Evolutionary conservation across 2,888 invertebrate genomes (phyloP), one percentile per base, ranked within the genome.

Genomic region (Drosophila hawaiiensis): DNA sequence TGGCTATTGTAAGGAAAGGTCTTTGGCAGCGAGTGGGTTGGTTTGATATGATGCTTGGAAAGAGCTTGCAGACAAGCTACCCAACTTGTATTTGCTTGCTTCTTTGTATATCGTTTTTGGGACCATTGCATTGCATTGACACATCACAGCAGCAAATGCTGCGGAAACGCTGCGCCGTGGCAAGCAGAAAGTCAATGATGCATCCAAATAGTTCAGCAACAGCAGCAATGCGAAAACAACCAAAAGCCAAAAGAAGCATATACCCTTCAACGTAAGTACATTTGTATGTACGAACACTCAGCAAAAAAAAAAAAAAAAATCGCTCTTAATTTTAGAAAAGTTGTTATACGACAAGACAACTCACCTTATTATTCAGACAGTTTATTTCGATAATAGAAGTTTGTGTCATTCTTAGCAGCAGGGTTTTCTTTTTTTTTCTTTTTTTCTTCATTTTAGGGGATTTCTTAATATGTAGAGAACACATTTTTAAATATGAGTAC

Each of bases 101-200:
- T 58, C 10, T 31, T 43, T 43, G 58, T 31, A 22, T 43, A 31
- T 41, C 10, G 22, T 31, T 43, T 55, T 19, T n/a, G 19, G 5
- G 16, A 19, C 16, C 10, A 22, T 31, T 43, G 22, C 58, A 58
- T 43, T 43, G 29, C 58, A 58, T 55, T 55, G 37, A n/a, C 55
- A 55, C 55, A 39, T 43, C 22, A 5, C 10, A 29, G 22, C 22
- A 43, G 31, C 16, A 12, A 55, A 16, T 35, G 25, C 22, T 35
- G 53, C 16, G 16, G 33, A 25, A 35, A 10, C 22, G 35, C 22
- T 16, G 31, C 37, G 9, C 9, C n/a, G 53, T 16, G 54, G 16
- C 25, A 37, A 37, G 28, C 55, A n/a, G 28, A 28, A 39, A 56
- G 39, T 39, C 43, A 55, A 37, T 28, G 37, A 39, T 55, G 37